phyloP scores from a whole-genome alignment of 2,113 vertebrate species.

The Neodon shergylaensis region DNA sequence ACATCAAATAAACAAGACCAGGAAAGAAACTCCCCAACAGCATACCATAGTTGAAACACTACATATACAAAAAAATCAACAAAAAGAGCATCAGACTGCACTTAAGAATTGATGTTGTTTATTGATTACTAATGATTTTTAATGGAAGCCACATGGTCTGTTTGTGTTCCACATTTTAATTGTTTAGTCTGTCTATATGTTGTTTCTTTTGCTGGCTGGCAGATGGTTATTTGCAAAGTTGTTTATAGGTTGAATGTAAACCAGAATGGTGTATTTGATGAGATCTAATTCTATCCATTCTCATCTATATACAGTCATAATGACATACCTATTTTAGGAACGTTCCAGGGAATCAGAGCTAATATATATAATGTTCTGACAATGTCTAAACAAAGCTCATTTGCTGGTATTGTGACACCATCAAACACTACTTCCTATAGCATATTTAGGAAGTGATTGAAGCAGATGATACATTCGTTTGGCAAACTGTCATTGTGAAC shows the following conservation, averaged over 20 bases:
- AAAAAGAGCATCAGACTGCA: too few relatives aligned
- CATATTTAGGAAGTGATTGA: neutral
- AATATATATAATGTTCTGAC: neutral
- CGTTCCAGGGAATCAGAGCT: neutral
- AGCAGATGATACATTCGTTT: neutral
- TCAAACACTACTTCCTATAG: neutral
- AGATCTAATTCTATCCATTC: neutral
- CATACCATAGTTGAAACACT: neutral
- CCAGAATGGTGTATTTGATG: neutral
- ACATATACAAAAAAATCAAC: neutral
- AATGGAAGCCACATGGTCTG: neutral
- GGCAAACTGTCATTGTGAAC: neutral
- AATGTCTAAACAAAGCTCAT: neutral
- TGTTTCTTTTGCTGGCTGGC: neutral
- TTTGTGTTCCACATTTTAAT: neutral
- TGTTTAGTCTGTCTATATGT: neutral
- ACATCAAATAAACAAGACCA: neutral
- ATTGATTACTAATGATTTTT: neutral
- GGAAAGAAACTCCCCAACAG: neutral
- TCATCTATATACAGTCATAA: neutral
- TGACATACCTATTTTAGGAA: neutral
- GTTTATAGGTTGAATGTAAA: conserved; percentile 5
- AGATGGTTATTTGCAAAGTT: neutral
- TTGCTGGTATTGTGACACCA: neutral
- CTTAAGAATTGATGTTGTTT: neutral